Conservation (phyloP, 2,797 vertebrate species). For the Ara ararauna region DNA sequence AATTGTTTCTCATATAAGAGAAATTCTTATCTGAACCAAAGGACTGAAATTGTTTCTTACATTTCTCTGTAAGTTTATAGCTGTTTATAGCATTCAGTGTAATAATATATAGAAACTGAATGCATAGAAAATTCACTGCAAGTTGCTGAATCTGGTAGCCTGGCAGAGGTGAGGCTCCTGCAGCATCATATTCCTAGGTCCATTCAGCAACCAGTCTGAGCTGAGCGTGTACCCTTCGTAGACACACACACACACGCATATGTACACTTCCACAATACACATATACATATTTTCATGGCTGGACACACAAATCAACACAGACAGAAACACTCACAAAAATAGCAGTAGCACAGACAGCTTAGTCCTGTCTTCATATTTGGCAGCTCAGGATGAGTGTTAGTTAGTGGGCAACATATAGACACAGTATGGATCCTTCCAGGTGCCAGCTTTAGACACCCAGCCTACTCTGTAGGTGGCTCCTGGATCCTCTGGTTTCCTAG, state of each 20-base stretch:
- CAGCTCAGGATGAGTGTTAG: neutral
- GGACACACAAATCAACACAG: neutral
- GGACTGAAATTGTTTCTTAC: neutral
- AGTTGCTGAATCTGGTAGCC: neutral
- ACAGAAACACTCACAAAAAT: neutral
- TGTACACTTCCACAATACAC: neutral
- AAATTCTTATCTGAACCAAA: slow-evolving; percentile 31
- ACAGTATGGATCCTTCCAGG: neutral
- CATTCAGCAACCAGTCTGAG: neutral
- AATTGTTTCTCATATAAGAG: slow-evolving; percentile 13
- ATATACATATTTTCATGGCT: too few relatives aligned
- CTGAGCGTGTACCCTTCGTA: rapidly evolving
- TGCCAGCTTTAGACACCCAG: neutral
- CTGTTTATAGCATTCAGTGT: neutral
- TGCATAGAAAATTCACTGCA: neutral
- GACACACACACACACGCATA: rapidly evolving
- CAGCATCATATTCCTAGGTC: neutral
- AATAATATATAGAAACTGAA: neutral
- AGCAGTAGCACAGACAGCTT: neutral
- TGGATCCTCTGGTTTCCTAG: neutral
- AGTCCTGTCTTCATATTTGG: neutral
- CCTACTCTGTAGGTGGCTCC: neutral
- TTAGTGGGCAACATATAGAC: neutral
- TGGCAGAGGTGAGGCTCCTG: neutral
- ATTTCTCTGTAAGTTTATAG: neutral